Conservation (phyloP, 1,140 invertebrate species). For the Popillia japonica region DNA sequence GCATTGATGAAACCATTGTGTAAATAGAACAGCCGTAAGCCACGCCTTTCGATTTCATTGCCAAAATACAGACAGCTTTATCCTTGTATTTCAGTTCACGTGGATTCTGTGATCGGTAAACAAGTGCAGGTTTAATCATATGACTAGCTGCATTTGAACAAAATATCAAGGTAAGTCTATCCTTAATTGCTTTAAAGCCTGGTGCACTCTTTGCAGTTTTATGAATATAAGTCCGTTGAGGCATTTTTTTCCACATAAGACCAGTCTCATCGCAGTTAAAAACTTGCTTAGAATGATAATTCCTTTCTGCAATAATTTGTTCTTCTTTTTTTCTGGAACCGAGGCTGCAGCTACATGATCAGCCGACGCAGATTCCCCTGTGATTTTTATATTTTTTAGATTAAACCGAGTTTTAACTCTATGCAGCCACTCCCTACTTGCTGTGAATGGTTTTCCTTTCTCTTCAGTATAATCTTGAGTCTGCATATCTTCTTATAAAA, state of each 20-base stretch:
- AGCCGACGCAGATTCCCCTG: neutral
- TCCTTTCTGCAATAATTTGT: neutral
- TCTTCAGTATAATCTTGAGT: neutral
- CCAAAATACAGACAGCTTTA: neutral
- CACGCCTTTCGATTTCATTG: neutral
- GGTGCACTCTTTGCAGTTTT: neutral
- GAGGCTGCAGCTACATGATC: neutral
- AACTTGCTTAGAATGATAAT: neutral
- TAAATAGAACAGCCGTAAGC: neutral
- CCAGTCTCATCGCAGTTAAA: conserved; percentile 2
- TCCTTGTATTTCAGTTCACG: neutral
- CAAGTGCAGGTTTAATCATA: neutral
- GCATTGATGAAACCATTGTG: neutral
- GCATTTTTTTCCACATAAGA: neutral
- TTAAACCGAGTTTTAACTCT: too few relatives aligned
- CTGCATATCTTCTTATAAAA: neutral
- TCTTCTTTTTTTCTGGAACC: neutral
- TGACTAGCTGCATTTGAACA: neutral
- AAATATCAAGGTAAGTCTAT: neutral
- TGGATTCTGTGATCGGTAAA: neutral
- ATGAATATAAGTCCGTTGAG: neutral
- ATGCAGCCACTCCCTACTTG: neutral
- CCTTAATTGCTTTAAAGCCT: neutral
- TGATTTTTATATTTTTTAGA: neutral
- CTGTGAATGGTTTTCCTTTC: neutral